Conservation (phyloP, 2,888 invertebrate species). For the Pseudoips prasinana region DNA sequence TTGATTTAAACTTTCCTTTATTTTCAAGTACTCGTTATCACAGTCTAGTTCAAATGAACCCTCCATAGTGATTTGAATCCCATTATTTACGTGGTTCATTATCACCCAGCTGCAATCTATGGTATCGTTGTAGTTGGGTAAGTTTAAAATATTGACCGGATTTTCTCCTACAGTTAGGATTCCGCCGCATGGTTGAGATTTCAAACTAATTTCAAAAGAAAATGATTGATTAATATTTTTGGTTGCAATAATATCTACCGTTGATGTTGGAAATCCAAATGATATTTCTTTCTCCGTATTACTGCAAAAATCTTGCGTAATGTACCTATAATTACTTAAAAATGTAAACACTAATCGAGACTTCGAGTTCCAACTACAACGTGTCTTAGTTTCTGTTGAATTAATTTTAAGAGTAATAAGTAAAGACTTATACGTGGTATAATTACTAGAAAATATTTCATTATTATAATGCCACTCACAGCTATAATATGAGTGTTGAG, state of each 20-base stretch:
- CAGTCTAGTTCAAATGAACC: conserved; percentile 52
- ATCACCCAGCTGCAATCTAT: conserved; percentile 89
- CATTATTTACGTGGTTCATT: conserved; percentile 53
- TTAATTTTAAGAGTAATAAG: conserved; percentile 45
- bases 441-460: conserved; percentile 8
- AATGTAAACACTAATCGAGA: too few relatives aligned
- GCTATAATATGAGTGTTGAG: conserved; percentile 49
- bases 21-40: conserved; percentile 63
- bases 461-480: conserved; percentile 62
- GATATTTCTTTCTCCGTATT: conserved; percentile 31
- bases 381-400: conserved; percentile 39
- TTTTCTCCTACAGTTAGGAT: conserved; percentile 52
- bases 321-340: too few relatives aligned
- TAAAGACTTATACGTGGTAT: conserved; percentile 45
- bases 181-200: conserved; percentile 86
- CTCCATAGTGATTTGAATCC: conserved; percentile 56
- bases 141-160: conserved; percentile 44
- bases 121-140: conserved; percentile 63
- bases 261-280: conserved; percentile 49
- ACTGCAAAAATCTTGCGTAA: conserved; percentile 45
- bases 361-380: conserved; percentile 36
- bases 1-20: conserved; percentile 64
- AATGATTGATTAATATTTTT: conserved; percentile 43
- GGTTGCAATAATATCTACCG: conserved; percentile 45
- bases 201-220: conserved; percentile 61